Base-by-base conservation (phyloP, 2,797 vertebrate genomes). In the Steatocranus sp. region DNA sequence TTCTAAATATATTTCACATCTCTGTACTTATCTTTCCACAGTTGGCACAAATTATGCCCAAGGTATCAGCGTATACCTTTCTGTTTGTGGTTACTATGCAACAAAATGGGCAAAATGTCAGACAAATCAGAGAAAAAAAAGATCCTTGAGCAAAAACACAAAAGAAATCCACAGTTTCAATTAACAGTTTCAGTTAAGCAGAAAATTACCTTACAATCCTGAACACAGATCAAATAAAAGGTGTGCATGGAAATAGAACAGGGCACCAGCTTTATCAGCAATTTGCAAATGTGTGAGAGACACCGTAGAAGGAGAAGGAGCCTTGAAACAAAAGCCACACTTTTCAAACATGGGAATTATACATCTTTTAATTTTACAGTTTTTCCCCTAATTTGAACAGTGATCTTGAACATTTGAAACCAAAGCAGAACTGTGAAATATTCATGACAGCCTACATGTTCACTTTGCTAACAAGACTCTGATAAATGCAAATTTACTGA, bases 141-240 rank as follows among this genome's bases (percentile, higher is more conserved):
- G 46, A 74, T 82, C 48, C 70, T 54, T 14, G 2, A 79, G 82
- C 46, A 83, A 75, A 87, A 84, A 87, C 34, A 80, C 15, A 8
- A 75, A 61, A 75, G 25, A 83, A 89, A 86, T 50, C 7, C 32
- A 50, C 23, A 36, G 49, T 82, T 91, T 91, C 81, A 90, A 91
- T 92, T 90, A 89, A 54, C 77, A 82, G 87, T 91, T 90, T 87
- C 85, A 93, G 78, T 83, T 75, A 75, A 90, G 91, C 91, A 93
- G 84, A 92, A 92, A 92, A 92, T 88, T 75, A 79, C 85, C 53
- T 82, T 75, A 83, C 54, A 86, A 43, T 48, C 48, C 73, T 10
- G 70, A 84, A 85, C 68, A 82, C 20, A 70, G 14, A 74, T 48
- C 76, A 81, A 87, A 77, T 81, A 46, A 83, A 81, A 83, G 48